Conservation (phyloP, 1,140 invertebrate genomes). For the Rhagoletis pomonella region DNA sequence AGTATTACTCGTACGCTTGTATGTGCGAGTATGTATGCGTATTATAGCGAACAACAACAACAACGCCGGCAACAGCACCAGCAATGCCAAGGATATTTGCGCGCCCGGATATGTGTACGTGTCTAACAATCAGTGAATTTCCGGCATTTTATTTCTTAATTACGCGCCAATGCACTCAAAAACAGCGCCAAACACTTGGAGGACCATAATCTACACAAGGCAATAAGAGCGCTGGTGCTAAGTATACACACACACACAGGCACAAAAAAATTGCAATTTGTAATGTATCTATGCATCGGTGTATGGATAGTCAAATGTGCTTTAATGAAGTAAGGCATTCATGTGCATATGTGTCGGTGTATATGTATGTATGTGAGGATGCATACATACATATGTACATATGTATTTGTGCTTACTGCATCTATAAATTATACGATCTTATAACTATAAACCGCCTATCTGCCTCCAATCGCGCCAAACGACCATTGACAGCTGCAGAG, state of each 20-base stretch:
- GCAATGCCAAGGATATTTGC: slow-evolving; percentile 11
- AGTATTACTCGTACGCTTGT: background rate
- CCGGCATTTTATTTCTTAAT: slow-evolving; percentile 52
- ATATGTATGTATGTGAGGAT: background rate
- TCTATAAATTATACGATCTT: slow-evolving; percentile 49
- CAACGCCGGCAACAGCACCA: background rate
- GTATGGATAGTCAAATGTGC: background rate
- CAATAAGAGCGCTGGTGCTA: no score
- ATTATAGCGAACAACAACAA: background rate
- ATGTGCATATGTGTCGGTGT: background rate
- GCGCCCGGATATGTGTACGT: slow-evolving; percentile 42
- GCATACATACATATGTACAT: background rate
- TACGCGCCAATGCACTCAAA: slow-evolving; percentile 24
- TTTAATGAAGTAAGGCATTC: background rate
- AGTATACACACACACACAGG: background rate
- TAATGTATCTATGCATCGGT: background rate
- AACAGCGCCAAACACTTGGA: background rate
- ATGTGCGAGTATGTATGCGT: background rate
- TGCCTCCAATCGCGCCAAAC: slow-evolving; percentile 41
- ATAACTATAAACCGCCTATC: slow-evolving; percentile 49
- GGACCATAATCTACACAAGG: background rate
- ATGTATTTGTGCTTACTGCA: background rate
- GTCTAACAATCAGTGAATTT: slow-evolving; percentile 51
- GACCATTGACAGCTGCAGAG: slow-evolving; percentile 37
- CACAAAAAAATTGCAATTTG: background rate